Percentiles rank a stretch among this genome's conserved stretches.
phyloP scores from a whole-genome alignment of 1,140 invertebrate species.

The Thaumetopoea pityocampa region DNA sequence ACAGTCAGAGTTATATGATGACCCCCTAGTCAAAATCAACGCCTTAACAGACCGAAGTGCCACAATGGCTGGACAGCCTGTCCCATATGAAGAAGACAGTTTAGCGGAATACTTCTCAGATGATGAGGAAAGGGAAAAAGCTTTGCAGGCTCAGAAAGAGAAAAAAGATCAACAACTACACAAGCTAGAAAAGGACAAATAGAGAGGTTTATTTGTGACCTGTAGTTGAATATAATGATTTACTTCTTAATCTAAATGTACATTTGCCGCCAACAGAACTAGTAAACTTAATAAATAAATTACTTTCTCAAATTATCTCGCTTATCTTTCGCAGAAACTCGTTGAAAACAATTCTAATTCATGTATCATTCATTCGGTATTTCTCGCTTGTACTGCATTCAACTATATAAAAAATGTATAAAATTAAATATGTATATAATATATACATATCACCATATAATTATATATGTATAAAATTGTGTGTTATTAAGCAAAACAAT shows the following conservation, averaged over 20 bases:
- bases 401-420: too few species aligned
- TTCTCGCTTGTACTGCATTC: too few species aligned
- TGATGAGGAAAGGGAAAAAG: constrained; percentile 66
- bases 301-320: too few species aligned
- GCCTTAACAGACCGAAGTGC: constrained; percentile 46
- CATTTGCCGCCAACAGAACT: too few species aligned
- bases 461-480: too few species aligned
- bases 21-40: constrained; percentile 49
- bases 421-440: too few species aligned
- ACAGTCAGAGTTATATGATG: constrained; percentile 40
- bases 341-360: too few species aligned
- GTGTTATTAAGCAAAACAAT: too few species aligned
- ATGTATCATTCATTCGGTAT: too few species aligned
- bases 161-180: constrained; percentile 46
- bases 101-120: constrained; percentile 70
- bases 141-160: constrained; percentile 45
- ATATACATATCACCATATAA: too few species aligned
- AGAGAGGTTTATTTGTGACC: constrained; percentile 37
- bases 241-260: constrained; percentile 9
- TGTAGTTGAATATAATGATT: constrained; percentile 42
- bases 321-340: too few species aligned
- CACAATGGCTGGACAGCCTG: constrained; percentile 41
- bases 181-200: constrained; percentile 52
- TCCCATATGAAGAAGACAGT: constrained; percentile 43
- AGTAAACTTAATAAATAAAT: too few species aligned